Percentiles rank a stretch among this genome's conserved stretches.
Evolutionary conservation across 2,888 invertebrate genomes (phyloP).

Genomic region (Cylloceria caligata): DNA sequence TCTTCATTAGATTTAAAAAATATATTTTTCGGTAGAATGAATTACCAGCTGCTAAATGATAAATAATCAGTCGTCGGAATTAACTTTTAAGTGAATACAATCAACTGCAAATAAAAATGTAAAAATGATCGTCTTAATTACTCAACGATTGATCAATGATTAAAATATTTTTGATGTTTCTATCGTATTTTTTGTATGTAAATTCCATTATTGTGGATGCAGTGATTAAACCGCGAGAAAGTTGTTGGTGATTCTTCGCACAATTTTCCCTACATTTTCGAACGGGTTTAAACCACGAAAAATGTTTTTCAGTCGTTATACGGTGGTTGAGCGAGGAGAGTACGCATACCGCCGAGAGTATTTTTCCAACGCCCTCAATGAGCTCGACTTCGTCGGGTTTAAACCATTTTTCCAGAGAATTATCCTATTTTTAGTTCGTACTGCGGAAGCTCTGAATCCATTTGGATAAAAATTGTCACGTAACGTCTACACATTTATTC

Average conservation of each 20-base stretch:
- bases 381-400: constrained; percentile 1
- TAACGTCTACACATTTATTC: constrained; percentile 23
- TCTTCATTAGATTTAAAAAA: too few species aligned
- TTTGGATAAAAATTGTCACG: constrained; percentile 30
- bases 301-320: constrained; percentile 25
- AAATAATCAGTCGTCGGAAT: too few species aligned
- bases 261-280: constrained; percentile 16
- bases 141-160: neutral
- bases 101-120: too few species aligned
- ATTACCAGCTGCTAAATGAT: too few species aligned
- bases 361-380: constrained; percentile 25
- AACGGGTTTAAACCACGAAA: neutral
- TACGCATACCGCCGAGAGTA: neutral
- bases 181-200: neutral
- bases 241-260: neutral
- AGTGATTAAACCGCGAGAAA: neutral
- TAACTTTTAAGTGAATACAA: too few species aligned
- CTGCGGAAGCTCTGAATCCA: constrained; percentile 16
- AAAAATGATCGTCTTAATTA: neutral
- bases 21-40: too few species aligned
- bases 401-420: constrained; percentile 3
- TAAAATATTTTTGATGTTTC: neutral
- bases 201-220: neutral
- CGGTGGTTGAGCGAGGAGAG: constrained; percentile 6
- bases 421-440: constrained; percentile 1